Evolutionary conservation across 2,797 vertebrate species (phyloP), one percentile per base, ranked within the genome.

Genomic region (Channallabes apus): DNA sequence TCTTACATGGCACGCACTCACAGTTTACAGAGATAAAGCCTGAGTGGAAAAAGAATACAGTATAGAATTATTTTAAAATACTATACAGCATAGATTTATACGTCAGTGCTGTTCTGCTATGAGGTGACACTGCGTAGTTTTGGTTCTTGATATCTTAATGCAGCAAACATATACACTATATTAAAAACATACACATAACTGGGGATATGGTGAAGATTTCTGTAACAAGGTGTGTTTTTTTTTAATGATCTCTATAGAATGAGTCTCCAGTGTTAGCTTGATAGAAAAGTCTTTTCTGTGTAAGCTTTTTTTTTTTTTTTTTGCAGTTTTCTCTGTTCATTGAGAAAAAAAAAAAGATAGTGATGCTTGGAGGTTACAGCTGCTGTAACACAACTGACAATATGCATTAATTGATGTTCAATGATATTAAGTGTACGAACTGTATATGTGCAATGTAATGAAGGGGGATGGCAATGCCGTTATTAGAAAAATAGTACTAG

Each of bases 31-130:
- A 2, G 20, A 15, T 22, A 4, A 14, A 27, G 27, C 87, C 88
- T 89, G 67, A 1, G 3, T 15, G 38, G 24, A 83, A 20, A 27
- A 76, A 86, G 9, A 64, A 62, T 18, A 24, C 24, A 58, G 75
- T 51, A 82, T 3, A 81, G 41, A 38, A 38, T 38, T 38, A 35
- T 2, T 2, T 2, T 2, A 6, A 14, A 14, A 51, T 14, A 54
- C 51, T 54, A 54, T 54, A 54, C 51, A 54, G 51, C 51, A 14
- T 14, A 54, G 12, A 14, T 54, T 54, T 54, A 51, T 12, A 51
- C 46, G 12, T 51, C 46, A 51, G 51, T 54, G 51, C 12, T 54
- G 51, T 14, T 54, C 51, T 14, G 12, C 12, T 54, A 12, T 54
- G 51, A 54, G 46, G 46, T 51, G 46, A 51, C 46, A 51, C 9